These are phyloP conservation scores for Corythornis cristatus DNA, from an alignment of 2,113 vertebrate species.

Conservation along the genomic window DNA sequence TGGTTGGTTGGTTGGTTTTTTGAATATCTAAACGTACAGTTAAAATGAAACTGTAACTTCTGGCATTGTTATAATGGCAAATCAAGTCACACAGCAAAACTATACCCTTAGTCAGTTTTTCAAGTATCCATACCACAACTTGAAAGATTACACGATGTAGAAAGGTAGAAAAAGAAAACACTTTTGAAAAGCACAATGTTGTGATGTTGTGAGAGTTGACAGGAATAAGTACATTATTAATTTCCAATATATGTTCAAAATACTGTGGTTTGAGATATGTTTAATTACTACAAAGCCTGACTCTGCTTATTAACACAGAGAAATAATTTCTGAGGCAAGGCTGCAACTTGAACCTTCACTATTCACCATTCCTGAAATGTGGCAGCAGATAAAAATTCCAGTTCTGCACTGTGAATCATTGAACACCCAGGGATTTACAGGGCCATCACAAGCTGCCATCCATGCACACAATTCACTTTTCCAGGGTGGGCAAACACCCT, in stretches of 20 bases:
- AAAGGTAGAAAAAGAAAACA: neutral
- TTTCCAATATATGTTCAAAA: neutral
- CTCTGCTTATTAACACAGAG: neutral
- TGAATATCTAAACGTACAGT: neutral
- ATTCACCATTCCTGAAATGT: neutral
- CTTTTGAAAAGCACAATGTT: neutral
- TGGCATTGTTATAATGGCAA: neutral
- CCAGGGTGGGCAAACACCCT: neutral
- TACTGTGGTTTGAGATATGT: neutral
- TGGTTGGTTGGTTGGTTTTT: neutral
- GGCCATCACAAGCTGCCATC: rapidly evolving
- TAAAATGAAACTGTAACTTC: neutral
- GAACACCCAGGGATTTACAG: neutral
- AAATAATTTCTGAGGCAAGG: neutral
- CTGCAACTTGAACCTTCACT: neutral
- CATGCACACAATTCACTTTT: neutral
- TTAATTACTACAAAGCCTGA: neutral
- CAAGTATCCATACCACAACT: neutral
- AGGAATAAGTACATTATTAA: neutral
- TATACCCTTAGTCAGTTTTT: neutral
- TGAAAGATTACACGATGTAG: neutral
- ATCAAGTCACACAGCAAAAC: neutral
- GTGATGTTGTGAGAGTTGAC: neutral
- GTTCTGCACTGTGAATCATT: rapidly evolving
- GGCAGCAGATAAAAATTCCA: neutral